Evolutionary conservation across 1,140 invertebrate species (phyloP), one percentile per base, ranked within the genome.

Genomic region (Drosophila sechellia): DNA sequence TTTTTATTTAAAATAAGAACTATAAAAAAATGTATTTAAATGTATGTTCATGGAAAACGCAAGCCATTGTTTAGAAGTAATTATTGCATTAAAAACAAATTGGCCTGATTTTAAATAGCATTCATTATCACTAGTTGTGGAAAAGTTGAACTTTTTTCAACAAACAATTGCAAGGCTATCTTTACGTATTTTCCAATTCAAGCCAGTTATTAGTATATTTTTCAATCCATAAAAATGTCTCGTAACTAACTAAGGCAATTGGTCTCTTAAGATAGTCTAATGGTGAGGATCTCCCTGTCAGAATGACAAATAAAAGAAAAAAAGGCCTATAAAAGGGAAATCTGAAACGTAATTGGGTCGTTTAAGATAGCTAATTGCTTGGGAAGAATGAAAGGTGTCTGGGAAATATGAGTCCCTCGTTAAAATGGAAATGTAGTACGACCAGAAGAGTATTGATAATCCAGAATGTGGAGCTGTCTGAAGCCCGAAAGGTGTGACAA

Each of bases 391-490:
- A 42, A 49, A 27, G 13, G 35, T 27, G 10, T 48, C 10, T 49
- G 3, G 35, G 15, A 20, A 48, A 31, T 20, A 27, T 8, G 1
- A 34, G 17, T 5, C 22, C 11, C 20, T 22, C 34, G 69, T 71
- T 31, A 50, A 87, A 69, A 86, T 83, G 83, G 52, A 63, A 83
- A 17, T 17, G 17, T 17, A 17, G 17, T 17, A 1, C 17, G 17
- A 86, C 25, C n/a, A 25, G 13, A 58, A 37, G 42, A 54, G 69
- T 79, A 72, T 68, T 63, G 75, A 76, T 86, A 81, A 58, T n/a
- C 5, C 25, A 22, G 27, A 40, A 20, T 34, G 17, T 17, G 49
- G 22, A 46, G 12, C 42, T 17, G 10, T 15, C 11, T 25, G n/a
- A 43, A n/a, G 22, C 22, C 13, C 22, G 4, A 63, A 22, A 77